Evolutionary conservation across 2,888 invertebrate species (phyloP).

Genomic region (Acheta domesticus): DNA sequence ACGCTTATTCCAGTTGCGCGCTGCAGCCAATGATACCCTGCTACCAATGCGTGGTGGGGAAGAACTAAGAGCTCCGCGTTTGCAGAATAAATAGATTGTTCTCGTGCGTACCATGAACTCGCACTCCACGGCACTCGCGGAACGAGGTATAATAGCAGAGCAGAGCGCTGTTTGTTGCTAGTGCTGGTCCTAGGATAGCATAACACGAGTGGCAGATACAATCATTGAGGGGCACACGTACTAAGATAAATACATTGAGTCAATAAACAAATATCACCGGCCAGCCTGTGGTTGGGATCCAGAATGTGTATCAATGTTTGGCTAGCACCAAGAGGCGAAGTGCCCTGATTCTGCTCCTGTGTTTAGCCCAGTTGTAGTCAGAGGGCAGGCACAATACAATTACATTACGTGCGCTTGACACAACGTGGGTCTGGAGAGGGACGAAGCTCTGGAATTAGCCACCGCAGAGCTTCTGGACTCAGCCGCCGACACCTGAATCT

Average conservation of each 20-base stretch:
- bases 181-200: slow-evolving; percentile 6
- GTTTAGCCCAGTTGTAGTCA: slow-evolving; percentile 11
- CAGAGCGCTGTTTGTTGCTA: slow-evolving; percentile 4
- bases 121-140: not conserved
- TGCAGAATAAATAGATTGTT: not conserved
- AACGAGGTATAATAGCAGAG: not conserved
- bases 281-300: not conserved
- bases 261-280: slow-evolving; percentile 3
- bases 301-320: slow-evolving; percentile 18
- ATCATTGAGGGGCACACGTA: not conserved
- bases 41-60: not conserved
- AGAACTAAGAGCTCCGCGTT: not conserved
- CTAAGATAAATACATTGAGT: slow-evolving; percentile 7
- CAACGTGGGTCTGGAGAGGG: not conserved
- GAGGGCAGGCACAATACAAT: slow-evolving; percentile 1
- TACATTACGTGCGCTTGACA: not conserved
- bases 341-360: not conserved
- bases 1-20: no score
- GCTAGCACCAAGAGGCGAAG: slow-evolving; percentile 11
- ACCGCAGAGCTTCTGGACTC: not conserved
- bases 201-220: slow-evolving; percentile 18
- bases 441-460: not conserved
- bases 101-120: not conserved
- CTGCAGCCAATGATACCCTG: no score
- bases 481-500: not conserved